These are phyloP conservation scores for Tamandua tetradactyla DNA, from an alignment of 2,797 vertebrate species.

Conservation along the genomic window DNA sequence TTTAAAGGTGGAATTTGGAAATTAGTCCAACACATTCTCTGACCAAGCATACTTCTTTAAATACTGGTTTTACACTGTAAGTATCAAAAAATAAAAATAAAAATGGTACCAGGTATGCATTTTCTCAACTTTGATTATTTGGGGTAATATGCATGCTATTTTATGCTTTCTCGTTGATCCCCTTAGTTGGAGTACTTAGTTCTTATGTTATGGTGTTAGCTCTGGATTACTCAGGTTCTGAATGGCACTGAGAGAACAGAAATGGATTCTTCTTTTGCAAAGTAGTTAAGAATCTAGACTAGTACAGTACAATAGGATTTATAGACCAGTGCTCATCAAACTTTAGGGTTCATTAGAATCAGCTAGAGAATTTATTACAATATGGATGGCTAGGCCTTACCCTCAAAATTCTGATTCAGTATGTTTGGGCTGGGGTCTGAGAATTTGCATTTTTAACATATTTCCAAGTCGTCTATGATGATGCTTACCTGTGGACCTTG, in stretches of 20 bases:
- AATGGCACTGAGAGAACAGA: conserved; percentile 12
- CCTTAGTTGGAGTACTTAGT: neutral
- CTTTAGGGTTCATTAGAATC: neutral
- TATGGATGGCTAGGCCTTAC: neutral
- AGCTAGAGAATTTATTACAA: neutral
- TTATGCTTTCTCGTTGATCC: neutral
- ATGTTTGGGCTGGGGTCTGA: neutral
- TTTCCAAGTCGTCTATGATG: neutral
- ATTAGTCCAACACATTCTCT: neutral
- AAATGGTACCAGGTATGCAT: neutral
- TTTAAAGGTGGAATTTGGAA: neutral
- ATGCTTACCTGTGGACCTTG: neutral
- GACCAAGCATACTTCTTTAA: neutral
- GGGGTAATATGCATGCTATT: neutral
- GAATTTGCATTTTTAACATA: neutral
- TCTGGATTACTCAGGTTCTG: neutral
- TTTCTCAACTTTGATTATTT: neutral
- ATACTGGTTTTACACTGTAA: neutral
- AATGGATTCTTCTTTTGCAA: neutral
- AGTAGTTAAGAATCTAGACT: neutral
- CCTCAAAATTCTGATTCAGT: neutral
- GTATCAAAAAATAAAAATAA: neutral
- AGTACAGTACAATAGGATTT: neutral
- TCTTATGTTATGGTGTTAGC: neutral
- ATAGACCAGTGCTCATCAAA: neutral